Evolutionary conservation across 2,797 vertebrate species (phyloP).

Genomic region (Liparis tanakae): DNA sequence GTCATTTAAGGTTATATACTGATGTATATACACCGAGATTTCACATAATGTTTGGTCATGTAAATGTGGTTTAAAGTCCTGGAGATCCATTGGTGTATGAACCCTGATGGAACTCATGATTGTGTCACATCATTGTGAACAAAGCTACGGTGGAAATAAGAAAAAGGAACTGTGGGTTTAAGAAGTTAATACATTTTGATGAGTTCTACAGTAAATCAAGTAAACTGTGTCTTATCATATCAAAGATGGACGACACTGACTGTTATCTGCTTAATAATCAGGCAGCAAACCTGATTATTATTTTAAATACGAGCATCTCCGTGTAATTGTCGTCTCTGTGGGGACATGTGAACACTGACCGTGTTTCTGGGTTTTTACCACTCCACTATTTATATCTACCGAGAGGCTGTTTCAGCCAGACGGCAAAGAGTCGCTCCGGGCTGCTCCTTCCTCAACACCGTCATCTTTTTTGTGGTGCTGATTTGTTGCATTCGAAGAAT

Average conservation of each 20-base stretch:
- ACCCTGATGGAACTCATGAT: too few relatives aligned
- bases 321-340: constrained; percentile 25
- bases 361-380: constrained; percentile 43
- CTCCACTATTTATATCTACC: constrained; percentile 70
- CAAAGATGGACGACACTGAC: not conserved
- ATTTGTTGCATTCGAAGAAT: constrained; percentile 50
- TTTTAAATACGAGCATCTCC: not conserved
- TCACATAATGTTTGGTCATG: too few relatives aligned
- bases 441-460: constrained; percentile 43
- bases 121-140: too few relatives aligned
- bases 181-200: not conserved
- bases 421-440: constrained; percentile 62
- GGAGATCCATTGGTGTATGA: too few relatives aligned
- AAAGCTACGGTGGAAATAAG: not conserved
- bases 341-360: constrained; percentile 42
- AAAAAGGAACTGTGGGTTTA: not conserved
- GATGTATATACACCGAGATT: too few relatives aligned
- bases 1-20: too few relatives aligned
- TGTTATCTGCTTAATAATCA: constrained; percentile 3
- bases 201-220: not conserved
- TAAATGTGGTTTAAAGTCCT: too few relatives aligned
- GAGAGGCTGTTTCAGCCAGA: constrained; percentile 46
- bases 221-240: not conserved
- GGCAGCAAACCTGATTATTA: constrained; percentile 11
- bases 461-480: constrained; percentile 42